These are phyloP conservation scores for Micromesistius poutassou DNA, from an alignment of 2,797 vertebrate species.

Conservation along the genomic window DNA sequence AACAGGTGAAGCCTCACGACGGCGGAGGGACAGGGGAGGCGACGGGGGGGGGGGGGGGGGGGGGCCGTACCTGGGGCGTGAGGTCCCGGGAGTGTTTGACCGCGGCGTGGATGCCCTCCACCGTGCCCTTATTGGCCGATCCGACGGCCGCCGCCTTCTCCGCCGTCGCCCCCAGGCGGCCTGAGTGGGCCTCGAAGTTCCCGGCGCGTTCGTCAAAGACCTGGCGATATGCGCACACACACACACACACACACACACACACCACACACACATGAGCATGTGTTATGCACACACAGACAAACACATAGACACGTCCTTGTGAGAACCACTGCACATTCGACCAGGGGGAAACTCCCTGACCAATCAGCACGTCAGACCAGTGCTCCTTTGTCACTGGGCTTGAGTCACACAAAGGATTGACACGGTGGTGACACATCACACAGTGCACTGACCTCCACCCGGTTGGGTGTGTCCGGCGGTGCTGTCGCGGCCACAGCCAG, in stretches of 20 bases:
- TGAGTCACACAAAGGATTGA: neutral
- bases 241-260: neutral
- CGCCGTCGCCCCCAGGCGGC: slow-evolving; percentile 87
- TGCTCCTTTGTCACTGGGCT: neutral
- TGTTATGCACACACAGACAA: neutral
- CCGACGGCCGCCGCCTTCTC: slow-evolving; percentile 98
- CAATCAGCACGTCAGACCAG: neutral
- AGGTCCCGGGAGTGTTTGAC: slow-evolving; percentile 94
- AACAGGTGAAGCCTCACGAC: neutral
- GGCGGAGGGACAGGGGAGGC: neutral
- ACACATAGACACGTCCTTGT: neutral
- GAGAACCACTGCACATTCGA: neutral
- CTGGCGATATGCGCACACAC: slow-evolving; percentile 56
- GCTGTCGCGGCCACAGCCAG: slow-evolving; percentile 94
- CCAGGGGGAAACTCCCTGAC: neutral
- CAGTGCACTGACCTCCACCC: slow-evolving; percentile 80
- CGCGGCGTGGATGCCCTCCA: slow-evolving; percentile 92
- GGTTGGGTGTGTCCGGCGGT: slow-evolving; percentile 87
- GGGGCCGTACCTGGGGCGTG: slow-evolving; percentile 89
- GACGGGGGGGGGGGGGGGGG: too few relatives aligned
- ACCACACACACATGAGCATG: neutral
- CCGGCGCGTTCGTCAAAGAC: slow-evolving; percentile 94
- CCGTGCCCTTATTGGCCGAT: slow-evolving; percentile 92
- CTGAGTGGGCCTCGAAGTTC: slow-evolving; percentile 93
- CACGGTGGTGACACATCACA: neutral